phyloP scores from a whole-genome alignment of 1,140 invertebrate genomes.

The Pissodes strobi region DNA sequence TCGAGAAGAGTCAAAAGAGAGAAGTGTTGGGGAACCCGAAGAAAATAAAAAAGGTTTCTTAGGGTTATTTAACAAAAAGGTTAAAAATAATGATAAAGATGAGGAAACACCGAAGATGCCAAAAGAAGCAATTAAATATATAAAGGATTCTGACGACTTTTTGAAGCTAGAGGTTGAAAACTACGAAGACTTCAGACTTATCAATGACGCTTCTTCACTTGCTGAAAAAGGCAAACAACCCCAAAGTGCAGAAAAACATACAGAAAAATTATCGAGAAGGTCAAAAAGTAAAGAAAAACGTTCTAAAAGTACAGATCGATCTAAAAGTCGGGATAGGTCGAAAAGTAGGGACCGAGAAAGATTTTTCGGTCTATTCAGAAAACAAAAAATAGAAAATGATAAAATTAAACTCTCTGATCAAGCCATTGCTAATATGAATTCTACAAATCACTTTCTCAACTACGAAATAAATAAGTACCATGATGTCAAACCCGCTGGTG shows the following conservation, averaged over 20 bases:
- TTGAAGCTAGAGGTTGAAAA: conserved; percentile 24
- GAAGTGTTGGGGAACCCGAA: conserved; percentile 10
- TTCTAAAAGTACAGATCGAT: conserved; percentile 24
- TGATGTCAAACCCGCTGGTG: conserved; percentile 3
- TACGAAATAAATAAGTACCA: conserved; percentile 38
- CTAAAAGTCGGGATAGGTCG: conserved; percentile 29
- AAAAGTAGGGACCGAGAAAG: conserved; percentile 26
- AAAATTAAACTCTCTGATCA: conserved; percentile 16
- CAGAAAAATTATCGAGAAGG: background rate
- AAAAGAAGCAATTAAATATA: conserved; percentile 31
- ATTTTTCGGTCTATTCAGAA: conserved; percentile 21
- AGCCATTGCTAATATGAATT: conserved; percentile 26
- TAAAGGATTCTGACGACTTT: conserved; percentile 27
- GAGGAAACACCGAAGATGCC: conserved; percentile 2
- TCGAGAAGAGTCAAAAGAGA: conserved; percentile 49
- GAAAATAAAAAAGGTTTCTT: conserved; percentile 36
- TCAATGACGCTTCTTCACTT: background rate
- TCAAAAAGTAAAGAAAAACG: conserved; percentile 21
- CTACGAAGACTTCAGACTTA: conserved; percentile 30
- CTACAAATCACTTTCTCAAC: conserved; percentile 35
- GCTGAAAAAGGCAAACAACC: background rate
- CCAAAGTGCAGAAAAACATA: conserved; percentile 2
- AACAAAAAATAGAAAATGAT: conserved; percentile 16
- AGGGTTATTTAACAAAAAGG: conserved; percentile 36
- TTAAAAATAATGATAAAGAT: conserved; percentile 17